Evolutionary conservation across 1,140 invertebrate species (phyloP).

Genomic region (Holotrichia oblita): DNA sequence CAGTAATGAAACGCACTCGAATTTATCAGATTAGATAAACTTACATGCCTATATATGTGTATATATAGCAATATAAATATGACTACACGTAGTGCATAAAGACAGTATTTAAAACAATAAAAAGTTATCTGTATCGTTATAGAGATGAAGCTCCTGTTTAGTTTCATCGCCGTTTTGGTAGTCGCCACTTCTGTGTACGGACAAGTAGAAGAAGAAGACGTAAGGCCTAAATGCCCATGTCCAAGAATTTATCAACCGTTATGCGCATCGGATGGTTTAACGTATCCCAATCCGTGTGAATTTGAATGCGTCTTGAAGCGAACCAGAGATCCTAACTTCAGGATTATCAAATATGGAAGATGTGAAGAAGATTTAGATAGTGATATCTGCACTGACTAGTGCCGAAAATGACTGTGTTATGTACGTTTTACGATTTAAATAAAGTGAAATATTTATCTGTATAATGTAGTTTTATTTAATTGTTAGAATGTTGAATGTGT

Average conservation of each 20-base stretch:
- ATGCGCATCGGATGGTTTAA: slow-evolving; percentile 59
- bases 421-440: background rate
- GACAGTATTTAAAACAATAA: background rate
- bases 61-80: slow-evolving; percentile 28
- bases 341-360: slow-evolving; percentile 35
- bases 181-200: background rate
- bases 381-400: background rate
- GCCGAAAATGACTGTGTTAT: background rate
- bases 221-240: slow-evolving; percentile 55
- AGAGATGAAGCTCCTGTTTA: background rate
- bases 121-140: background rate
- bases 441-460: background rate
- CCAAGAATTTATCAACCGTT: slow-evolving; percentile 58
- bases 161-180: background rate
- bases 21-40: slow-evolving; percentile 24
- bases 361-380: background rate
- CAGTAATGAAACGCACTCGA: background rate
- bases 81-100: background rate
- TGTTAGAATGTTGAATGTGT: no score
- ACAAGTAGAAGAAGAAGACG: slow-evolving; percentile 18
- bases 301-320: slow-evolving; percentile 55
- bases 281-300: slow-evolving; percentile 59
- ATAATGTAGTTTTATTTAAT: background rate
- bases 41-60: background rate
- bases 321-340: background rate